phyloP scores from a whole-genome alignment of 2,113 vertebrate species.

The Cryptomyrus ogoouensis region DNA sequence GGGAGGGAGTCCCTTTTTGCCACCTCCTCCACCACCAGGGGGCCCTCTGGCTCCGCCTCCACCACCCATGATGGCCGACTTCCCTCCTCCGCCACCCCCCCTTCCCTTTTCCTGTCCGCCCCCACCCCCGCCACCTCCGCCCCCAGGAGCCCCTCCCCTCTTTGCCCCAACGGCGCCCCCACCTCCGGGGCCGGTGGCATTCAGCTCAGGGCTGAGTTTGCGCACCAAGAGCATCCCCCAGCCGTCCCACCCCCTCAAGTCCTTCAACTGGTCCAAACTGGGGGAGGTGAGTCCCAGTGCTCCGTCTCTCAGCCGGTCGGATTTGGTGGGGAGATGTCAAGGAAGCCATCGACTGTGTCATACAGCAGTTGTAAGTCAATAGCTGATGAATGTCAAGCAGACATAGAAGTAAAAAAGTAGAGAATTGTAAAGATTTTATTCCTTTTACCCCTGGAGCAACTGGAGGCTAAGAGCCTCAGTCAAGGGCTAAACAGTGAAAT shows the following conservation, averaged over 20 bases:
- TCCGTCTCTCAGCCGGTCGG: background rate
- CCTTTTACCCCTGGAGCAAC: background rate
- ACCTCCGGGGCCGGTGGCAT: slow-evolving; percentile 50
- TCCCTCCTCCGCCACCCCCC: slow-evolving; percentile 68
- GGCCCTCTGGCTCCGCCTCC: slow-evolving; percentile 67
- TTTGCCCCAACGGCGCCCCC: slow-evolving; percentile 61
- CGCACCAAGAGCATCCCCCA: slow-evolving; percentile 83
- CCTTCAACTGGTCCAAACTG: slow-evolving; percentile 96
- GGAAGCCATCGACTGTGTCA: background rate
- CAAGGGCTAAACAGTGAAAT: background rate
- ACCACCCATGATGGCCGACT: slow-evolving; percentile 56
- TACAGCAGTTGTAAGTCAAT: background rate
- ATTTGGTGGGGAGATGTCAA: background rate
- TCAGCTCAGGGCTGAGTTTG: slow-evolving; percentile 54
- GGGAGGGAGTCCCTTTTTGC: slow-evolving; percentile 49
- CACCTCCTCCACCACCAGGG: slow-evolving; percentile 68
- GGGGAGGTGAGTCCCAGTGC: slow-evolving; percentile 73
- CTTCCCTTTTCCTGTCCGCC: slow-evolving; percentile 71
- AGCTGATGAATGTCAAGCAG: background rate
- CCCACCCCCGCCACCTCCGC: slow-evolving; percentile 68
- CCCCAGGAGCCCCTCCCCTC: slow-evolving; percentile 85
- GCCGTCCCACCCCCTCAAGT: slow-evolving; percentile 92
- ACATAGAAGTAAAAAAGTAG: background rate
- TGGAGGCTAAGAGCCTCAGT: background rate
- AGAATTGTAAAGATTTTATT: background rate